Evolutionary conservation across 2,113 vertebrate genomes (phyloP), one percentile per base, ranked within the genome.

Genomic region (Prionailurus viverrinus): DNA sequence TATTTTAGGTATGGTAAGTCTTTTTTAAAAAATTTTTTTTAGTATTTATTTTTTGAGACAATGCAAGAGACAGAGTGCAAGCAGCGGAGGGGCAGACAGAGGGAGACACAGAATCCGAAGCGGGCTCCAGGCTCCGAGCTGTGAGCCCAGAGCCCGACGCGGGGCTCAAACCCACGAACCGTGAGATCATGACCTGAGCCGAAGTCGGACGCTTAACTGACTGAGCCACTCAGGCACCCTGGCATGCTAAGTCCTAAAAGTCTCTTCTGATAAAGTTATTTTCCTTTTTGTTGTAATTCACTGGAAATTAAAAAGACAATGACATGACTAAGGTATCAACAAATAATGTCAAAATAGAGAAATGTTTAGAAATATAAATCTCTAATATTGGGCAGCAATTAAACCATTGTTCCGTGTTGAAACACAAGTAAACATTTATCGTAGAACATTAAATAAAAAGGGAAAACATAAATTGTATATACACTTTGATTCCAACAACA

Each of bases 281-380:
- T 96, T 27, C 13, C 71, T 69, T 11, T 89, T 76, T 51, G 65
- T 91, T 63, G n/a, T 13, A 90, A 76, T 73, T 93, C 13, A 68
- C 41, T 29, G 5, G 41, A 83, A 93, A 92, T 63, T 68, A 69
- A 88, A 88, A 79, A 65, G 21, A 65, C 41, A 68, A 0, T 61
- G 55, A 48, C 2, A 23, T 80, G 45, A 68, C 29, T 63, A 73
- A 39, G 23, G 19, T 65, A 66, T 7, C 11, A 95, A 88, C 33
- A 90, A 96, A 33, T 33, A 85, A 93, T 13, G 4, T 51, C n/a
- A 96, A 79, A 93, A 39, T 51, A 51, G n/a, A 92, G 31, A 93
- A 68, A 71, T 55, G 3, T 87, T 48, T 92, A 63, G 74, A 90
- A 91, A 91, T 58, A 27, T 36, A 31, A 65, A 27, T 51, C 14